Conservation (phyloP, 2,888 invertebrate species). For the Sinhomidia bicolor region DNA sequence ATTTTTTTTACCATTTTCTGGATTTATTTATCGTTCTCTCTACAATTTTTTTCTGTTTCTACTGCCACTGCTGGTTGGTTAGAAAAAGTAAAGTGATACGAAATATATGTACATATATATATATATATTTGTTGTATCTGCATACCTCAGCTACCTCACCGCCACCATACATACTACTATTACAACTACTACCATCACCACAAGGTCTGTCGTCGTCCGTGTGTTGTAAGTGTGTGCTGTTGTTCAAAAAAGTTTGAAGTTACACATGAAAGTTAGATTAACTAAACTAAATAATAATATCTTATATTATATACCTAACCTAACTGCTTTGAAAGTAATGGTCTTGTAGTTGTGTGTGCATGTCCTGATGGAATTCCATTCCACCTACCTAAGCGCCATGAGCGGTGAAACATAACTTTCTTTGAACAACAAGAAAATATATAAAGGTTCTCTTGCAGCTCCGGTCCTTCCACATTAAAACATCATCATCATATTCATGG, state of each 20-base stretch:
- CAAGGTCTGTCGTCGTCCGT: background rate
- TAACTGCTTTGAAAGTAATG: background rate
- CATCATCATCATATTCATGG: slow-evolving; percentile 23
- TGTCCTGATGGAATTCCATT: background rate
- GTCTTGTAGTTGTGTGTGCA: background rate
- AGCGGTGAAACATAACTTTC: background rate
- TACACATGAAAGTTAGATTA: slow-evolving; percentile 43
- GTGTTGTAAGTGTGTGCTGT: slow-evolving; percentile 2
- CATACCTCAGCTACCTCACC: too few relatives aligned
- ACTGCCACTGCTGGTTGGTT: background rate
- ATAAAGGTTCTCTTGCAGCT: background rate
- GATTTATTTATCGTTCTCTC: slow-evolving; percentile 64
- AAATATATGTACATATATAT: slow-evolving; percentile 4
- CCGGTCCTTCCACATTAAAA: background rate
- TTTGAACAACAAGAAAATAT: background rate
- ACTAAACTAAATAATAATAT: slow-evolving; percentile 30
- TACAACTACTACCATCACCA: slow-evolving; percentile 7
- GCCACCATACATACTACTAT: too few relatives aligned
- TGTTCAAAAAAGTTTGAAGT: slow-evolving; percentile 36
- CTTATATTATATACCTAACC: background rate
- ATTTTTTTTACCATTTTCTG: slow-evolving; percentile 47
- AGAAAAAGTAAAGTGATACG: slow-evolving; percentile 18
- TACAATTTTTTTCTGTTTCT: too few relatives aligned
- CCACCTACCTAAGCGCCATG: background rate
- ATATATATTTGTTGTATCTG: too few relatives aligned